These are phyloP conservation scores for Cheilosia variabilis DNA, from an alignment of 2,888 invertebrate species.

Conservation along the genomic window DNA sequence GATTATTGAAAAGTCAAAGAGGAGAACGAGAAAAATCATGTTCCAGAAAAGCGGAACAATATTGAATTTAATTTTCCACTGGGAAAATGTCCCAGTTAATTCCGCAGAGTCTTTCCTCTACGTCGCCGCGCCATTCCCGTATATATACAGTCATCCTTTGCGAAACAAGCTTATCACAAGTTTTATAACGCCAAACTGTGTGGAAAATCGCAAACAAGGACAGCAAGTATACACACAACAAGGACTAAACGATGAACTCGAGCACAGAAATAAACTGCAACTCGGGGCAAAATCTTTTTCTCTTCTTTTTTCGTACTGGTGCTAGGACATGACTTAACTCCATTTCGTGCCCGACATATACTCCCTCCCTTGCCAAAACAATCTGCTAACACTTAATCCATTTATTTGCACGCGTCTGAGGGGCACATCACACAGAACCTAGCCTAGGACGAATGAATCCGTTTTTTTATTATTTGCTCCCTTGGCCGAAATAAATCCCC, in stretches of 20 bases:
- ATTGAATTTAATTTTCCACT: constrained; percentile 62
- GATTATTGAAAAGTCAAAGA: constrained; percentile 43
- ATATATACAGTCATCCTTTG: not conserved
- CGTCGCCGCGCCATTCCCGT: not conserved
- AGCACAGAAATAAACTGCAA: constrained; percentile 34
- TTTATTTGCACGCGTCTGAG: constrained; percentile 70
- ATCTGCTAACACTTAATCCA: constrained; percentile 73
- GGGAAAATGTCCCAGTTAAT: constrained; percentile 64
- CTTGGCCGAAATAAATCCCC: constrained; percentile 46
- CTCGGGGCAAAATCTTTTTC: constrained; percentile 1
- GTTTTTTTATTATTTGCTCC: constrained; percentile 17
- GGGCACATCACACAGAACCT: constrained; percentile 46
- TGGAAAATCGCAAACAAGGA: constrained; percentile 58
- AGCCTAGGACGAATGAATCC: constrained; percentile 43
- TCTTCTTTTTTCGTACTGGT: constrained; percentile 9
- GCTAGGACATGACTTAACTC: constrained; percentile 53
- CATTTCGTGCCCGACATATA: constrained; percentile 19
- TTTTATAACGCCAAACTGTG: constrained; percentile 60
- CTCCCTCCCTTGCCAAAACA: constrained; percentile 47
- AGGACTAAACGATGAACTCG: constrained; percentile 48
- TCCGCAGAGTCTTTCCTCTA: constrained; percentile 18
- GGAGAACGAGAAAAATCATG: constrained; percentile 32
- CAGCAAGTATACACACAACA: constrained; percentile 35
- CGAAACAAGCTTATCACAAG: constrained; percentile 53
- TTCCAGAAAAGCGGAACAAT: constrained; percentile 26